These are phyloP conservation scores for Lepidurus apus DNA, from an alignment of 1,140 invertebrate species.

Conservation along the genomic window DNA sequence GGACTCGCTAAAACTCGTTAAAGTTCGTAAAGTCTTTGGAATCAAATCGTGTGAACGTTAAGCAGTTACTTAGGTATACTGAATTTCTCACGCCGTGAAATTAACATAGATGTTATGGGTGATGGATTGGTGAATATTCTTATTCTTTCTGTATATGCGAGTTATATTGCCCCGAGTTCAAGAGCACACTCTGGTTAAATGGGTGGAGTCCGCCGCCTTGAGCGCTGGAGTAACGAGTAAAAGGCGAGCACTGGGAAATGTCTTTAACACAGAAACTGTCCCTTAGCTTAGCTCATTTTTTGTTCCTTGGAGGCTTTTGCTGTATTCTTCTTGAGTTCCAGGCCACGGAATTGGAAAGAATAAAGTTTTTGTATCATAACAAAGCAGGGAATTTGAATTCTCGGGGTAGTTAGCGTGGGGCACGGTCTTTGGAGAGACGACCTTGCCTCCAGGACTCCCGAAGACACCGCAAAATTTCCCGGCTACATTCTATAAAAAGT, in stretches of 20 bases:
- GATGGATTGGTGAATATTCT: neutral
- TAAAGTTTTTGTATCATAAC: neutral
- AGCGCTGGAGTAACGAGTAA: neutral
- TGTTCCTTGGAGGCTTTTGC: neutral
- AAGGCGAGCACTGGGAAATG: neutral
- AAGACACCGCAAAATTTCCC: neutral
- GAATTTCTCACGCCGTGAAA: too few species aligned
- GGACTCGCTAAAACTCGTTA: too few species aligned
- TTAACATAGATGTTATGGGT: neutral
- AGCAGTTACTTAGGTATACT: too few species aligned
- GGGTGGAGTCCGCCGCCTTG: neutral
- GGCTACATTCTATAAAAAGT: neutral
- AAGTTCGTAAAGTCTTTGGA: too few species aligned
- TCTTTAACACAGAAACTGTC: neutral
- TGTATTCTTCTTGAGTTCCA: neutral
- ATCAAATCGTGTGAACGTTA: too few species aligned
- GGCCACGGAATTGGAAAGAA: neutral
- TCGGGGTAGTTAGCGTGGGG: conserved; percentile 3
- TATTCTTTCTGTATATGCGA: neutral
- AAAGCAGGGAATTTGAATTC: neutral
- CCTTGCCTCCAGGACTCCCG: neutral
- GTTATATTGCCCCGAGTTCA: conserved; percentile 4
- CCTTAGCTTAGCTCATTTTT: neutral
- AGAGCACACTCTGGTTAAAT: neutral
- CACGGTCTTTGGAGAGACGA: neutral